Conservation (phyloP, 2,113 vertebrate species). For the Oostethus manadensis region DNA sequence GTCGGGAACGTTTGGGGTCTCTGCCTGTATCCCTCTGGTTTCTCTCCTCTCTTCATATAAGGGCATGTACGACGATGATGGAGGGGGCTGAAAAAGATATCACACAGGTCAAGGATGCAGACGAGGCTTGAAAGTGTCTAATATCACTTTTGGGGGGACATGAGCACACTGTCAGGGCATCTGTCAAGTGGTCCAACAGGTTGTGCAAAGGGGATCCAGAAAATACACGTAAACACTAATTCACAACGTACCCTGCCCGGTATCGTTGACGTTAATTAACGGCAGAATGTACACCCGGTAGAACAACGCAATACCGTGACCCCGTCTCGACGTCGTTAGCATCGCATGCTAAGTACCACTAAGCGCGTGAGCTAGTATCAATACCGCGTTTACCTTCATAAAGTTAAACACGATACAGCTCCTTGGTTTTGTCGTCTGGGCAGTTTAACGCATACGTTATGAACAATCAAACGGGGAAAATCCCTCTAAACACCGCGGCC, state of each 20-base stretch:
- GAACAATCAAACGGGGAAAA: not conserved
- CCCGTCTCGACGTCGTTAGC: conserved; percentile 34
- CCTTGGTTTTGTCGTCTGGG: not conserved
- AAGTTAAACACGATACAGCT: no score
- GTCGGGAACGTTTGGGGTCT: conserved; percentile 98
- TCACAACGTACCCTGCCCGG: no score
- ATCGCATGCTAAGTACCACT: conserved; percentile 20
- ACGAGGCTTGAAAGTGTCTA: conserved; percentile 7
- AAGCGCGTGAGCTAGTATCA: not conserved
- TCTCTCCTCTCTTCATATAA: conserved; percentile 98
- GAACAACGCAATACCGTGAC: not conserved
- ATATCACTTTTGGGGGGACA: conserved; percentile 48
- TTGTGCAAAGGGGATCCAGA: conserved; percentile 14
- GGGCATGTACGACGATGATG: conserved; percentile 78
- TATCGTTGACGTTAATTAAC: no score
- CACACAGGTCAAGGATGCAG: conserved; percentile 37
- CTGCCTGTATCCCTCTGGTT: conserved; percentile 94
- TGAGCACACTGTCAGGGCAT: conserved; percentile 2
- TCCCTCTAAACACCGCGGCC: conserved; percentile 29
- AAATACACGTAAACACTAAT: not conserved
- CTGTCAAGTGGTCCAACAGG: conserved; percentile 33
- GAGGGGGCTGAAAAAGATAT: conserved; percentile 64
- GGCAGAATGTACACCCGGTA: no score
- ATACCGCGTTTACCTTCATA: not conserved
- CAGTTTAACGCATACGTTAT: not conserved